Base-by-base conservation (phyloP, 2,797 vertebrate species). In the Sebastolobus alascanus region DNA sequence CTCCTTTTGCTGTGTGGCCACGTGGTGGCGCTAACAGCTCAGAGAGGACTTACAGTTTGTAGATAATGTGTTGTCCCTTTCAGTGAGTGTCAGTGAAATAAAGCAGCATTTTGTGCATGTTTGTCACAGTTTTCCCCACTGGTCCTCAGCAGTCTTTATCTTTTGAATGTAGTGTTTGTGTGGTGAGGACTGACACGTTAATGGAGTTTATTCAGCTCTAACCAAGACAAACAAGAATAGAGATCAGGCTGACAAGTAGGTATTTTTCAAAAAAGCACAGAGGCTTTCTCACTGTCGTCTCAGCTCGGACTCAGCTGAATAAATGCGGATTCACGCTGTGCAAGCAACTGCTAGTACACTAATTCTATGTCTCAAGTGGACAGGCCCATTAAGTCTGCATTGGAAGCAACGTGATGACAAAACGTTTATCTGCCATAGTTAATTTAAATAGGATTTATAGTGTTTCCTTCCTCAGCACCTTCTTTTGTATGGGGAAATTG, bases 11-110 rank as follows among this genome's bases (percentile, higher is more conserved):
- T 63, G 8, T 77, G 18, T 65, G 54, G 69, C 83, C 84, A 84
- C 50, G 31, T 55, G 84, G 80, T 77, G 81, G 73, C 4, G 55
- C 70, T 71, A 77, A 67, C n/a, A 64, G 56, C 75, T 46, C 35
- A 79, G 25, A 70, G 6, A 71, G 52, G 22, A 29, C 35, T 50
- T 13, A 2, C 2, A 3, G 35, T 35, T 2, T 27, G 12, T 8
- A 38, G 63, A 25, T 56, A 46, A 18, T 16, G 5, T 35, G 13
- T 13, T 29, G 29, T n/a, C 35, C 12, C 35, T 11, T 67, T 54
- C 2, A 29, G 1, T 25, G 25, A 25, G 25, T 25, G 25, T 25
- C 18, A n/a, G n/a, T 70, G 11, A 38, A 68, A 71, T 22, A 58
- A 50, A 63, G 13, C 37, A 61, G 29, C 8, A 33, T 58, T 56